phyloP scores from a whole-genome alignment of 2,113 vertebrate species.

The Ranitomeya variabilis region DNA sequence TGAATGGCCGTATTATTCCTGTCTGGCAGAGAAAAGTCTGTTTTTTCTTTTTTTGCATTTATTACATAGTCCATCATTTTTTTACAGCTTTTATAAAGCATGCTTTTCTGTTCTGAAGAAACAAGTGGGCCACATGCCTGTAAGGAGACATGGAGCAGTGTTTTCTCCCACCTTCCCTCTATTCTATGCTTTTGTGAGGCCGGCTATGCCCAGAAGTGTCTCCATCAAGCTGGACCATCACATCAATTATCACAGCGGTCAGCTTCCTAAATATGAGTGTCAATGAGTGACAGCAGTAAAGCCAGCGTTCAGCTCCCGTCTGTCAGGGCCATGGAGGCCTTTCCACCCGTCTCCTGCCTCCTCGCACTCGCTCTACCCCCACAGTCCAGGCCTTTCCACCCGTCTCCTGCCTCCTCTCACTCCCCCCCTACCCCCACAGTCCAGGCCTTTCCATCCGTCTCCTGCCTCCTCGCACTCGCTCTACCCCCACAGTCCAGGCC shows the following conservation, averaged over 20 bases:
- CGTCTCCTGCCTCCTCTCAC: too few species aligned
- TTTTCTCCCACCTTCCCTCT: conserved; percentile 98
- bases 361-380: not conserved
- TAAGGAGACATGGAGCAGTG: conserved; percentile 93
- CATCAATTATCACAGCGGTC: conserved; percentile 96
- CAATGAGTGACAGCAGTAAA: conserved; percentile 93
- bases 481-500: not conserved
- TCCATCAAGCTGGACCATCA: conserved; percentile 97
- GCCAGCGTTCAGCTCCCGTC: conserved; percentile 78
- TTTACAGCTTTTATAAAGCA: conserved; percentile 72
- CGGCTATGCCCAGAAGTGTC: conserved; percentile 97
- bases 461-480: not conserved
- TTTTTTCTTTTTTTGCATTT: conserved; percentile 83
- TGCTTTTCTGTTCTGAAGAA: conserved; percentile 74
- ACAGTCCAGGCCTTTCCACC: too few species aligned
- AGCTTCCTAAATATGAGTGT: conserved; percentile 90
- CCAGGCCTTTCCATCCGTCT: conserved; percentile 54
- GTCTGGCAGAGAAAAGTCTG: conserved; percentile 68
- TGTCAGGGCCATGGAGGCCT: conserved; percentile 73
- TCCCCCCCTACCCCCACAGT: too few species aligned
- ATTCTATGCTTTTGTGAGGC: conserved; percentile 94
- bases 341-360: not conserved
- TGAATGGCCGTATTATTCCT: conserved; percentile 82
- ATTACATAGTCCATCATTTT: conserved; percentile 78
- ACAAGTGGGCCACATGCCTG: conserved; percentile 98